Evolutionary conservation across 2,888 invertebrate genomes (phyloP).

Genomic region (Eledona agricola): DNA sequence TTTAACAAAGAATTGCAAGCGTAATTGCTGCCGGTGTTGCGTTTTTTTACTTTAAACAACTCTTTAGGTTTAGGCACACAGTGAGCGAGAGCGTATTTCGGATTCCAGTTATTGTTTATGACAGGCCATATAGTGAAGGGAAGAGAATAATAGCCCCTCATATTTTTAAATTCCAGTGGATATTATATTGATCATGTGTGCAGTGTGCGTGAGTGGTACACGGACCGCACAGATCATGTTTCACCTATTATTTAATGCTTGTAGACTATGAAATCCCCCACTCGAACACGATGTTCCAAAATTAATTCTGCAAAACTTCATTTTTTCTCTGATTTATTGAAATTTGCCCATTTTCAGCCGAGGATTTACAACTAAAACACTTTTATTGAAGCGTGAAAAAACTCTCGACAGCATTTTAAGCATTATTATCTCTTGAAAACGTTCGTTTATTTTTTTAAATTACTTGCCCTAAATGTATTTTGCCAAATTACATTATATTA

Average conservation of each 20-base stretch:
- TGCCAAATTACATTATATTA: too few species aligned
- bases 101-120: conserved; percentile 49
- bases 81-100: conserved; percentile 36
- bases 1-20: too few species aligned
- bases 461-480: too few species aligned
- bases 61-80: conserved; percentile 29
- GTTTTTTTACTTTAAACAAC: conserved; percentile 28
- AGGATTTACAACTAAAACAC: too few species aligned
- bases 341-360: too few species aligned
- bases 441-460: too few species aligned
- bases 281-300: conserved; percentile 18
- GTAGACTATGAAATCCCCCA: conserved; percentile 21
- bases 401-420: too few species aligned
- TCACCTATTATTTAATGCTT: conserved; percentile 40
- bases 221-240: conserved; percentile 37
- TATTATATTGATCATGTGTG: conserved; percentile 43
- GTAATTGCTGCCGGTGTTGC: too few species aligned
- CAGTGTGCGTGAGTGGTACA: conserved; percentile 39
- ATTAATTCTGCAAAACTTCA: conserved; percentile 25
- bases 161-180: conserved; percentile 50
- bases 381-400: too few species aligned
- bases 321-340: conserved; percentile 18
- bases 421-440: too few species aligned
- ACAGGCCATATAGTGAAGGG: conserved; percentile 48
- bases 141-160: conserved; percentile 50